phyloP scores from a whole-genome alignment of 2,888 invertebrate species.

The Lucinisca nassula region DNA sequence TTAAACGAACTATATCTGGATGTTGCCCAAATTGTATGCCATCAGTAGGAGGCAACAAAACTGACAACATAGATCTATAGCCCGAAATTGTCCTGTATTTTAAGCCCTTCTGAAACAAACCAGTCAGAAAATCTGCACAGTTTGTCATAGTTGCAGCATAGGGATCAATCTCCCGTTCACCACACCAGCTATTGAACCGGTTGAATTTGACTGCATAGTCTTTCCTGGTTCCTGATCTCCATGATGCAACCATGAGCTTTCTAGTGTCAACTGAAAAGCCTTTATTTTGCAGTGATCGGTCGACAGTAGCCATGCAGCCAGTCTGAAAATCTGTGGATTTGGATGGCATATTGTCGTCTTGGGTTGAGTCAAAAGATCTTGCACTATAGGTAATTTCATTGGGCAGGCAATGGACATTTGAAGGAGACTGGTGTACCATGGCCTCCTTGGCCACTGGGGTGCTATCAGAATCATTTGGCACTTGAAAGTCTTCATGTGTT shows the following conservation, averaged over 20 bases:
- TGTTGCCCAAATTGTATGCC: too few species aligned
- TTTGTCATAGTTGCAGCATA: neutral
- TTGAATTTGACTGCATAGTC: conserved; percentile 26
- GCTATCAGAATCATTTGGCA: neutral
- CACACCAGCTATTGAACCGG: conserved; percentile 18
- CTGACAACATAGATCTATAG: too few species aligned
- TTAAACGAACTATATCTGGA: too few species aligned
- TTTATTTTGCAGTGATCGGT: conserved; percentile 17
- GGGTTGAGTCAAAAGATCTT: conserved; percentile 20
- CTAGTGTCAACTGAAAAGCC: conserved; percentile 46
- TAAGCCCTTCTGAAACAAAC: too few species aligned
- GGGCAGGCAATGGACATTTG: neutral
- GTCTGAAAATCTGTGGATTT: conserved; percentile 39
- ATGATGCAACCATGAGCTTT: conserved; percentile 26
- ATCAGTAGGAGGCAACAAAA: too few species aligned
- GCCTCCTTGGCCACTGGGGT: neutral
- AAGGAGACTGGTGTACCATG: too few species aligned
- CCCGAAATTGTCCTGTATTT: too few species aligned
- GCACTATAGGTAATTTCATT: conserved; percentile 19
- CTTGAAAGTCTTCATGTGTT: too few species aligned
- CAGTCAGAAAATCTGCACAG: neutral
- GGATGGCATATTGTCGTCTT: conserved; percentile 22
- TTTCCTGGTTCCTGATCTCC: conserved; percentile 14
- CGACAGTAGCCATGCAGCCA: conserved; percentile 52
- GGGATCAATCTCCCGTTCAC: conserved; percentile 13